phyloP scores from a whole-genome alignment of 2,888 invertebrate species.

The Achlya flavicornis region DNA sequence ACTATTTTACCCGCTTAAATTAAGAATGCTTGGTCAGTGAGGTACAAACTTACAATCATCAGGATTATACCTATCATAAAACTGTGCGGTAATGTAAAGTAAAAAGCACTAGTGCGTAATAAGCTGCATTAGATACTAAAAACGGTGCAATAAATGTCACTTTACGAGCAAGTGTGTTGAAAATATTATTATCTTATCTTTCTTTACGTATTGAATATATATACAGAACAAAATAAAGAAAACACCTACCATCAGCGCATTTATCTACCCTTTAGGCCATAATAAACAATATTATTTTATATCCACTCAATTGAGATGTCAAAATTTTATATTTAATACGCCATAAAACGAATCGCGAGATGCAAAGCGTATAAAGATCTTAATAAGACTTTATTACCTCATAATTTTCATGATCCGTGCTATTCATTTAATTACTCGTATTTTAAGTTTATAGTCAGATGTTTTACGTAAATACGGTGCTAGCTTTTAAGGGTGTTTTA shows the following conservation, averaged over 20 bases:
- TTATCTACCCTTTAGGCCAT: not conserved
- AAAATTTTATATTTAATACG: conserved; percentile 31
- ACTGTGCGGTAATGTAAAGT: too few species aligned
- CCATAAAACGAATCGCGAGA: conserved; percentile 25
- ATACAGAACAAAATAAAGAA: too few species aligned
- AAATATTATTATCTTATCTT: too few species aligned
- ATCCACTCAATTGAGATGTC: conserved; percentile 25
- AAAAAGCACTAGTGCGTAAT: too few species aligned
- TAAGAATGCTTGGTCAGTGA: too few species aligned
- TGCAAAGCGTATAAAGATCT: conserved; percentile 9
- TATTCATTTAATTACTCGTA: conserved; percentile 7
- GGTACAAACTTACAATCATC: too few species aligned
- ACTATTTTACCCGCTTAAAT: too few species aligned
- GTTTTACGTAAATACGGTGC: conserved; percentile 1
- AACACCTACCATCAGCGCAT: not conserved
- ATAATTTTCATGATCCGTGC: conserved; percentile 5
- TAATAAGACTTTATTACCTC: conserved; percentile 2
- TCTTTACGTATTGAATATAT: too few species aligned
- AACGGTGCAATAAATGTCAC: too few species aligned
- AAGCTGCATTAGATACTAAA: too few species aligned
- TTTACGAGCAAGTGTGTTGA: too few species aligned
- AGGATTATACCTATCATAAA: too few species aligned
- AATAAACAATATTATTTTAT: conserved; percentile 14
- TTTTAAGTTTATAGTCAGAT: not conserved
- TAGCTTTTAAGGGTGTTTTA: conserved; percentile 2